A percentile compares a stretch with the other conserved stretches of the same genome.
Evolutionary conservation across 30 jellyfish, hydroid and myxozoan genomes (phyloP).

Genomic region (Rhopilema esculentum): DNA sequence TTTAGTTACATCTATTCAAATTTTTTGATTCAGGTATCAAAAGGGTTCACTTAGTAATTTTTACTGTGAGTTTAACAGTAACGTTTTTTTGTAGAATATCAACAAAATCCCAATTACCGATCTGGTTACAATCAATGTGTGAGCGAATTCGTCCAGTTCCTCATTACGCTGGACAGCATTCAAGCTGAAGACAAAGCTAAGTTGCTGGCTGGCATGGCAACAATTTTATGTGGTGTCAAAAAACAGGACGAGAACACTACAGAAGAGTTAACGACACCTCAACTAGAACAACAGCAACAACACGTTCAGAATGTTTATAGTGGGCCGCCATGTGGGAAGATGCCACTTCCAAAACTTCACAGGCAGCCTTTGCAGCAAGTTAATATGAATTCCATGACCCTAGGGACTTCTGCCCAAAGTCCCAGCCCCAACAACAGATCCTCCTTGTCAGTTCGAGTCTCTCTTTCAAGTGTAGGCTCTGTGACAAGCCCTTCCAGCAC

Average conservation of each 20-base stretch:
- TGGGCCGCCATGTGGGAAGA: constrained; percentile 4
- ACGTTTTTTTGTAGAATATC: constrained; percentile 33
- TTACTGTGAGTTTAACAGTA: too few species aligned
- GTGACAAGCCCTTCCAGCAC: constrained; percentile 37
- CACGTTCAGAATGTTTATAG: background rate
- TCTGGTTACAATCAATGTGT: constrained; percentile 70
- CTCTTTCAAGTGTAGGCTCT: constrained; percentile 51
- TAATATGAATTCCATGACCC: constrained; percentile 21
- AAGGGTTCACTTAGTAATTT: too few species aligned
- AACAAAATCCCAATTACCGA: constrained; percentile 58
- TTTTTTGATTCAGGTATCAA: background rate
- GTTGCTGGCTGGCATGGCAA: constrained; percentile 68
- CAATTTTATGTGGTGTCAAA: constrained; percentile 52
- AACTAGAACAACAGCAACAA: background rate
- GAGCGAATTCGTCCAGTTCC: constrained; percentile 63
- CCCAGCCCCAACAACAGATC: background rate
- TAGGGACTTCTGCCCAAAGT: background rate
- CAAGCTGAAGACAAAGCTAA: constrained; percentile 60
- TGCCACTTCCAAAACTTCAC: constrained; percentile 32
- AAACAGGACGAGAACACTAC: constrained; percentile 12
- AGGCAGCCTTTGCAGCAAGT: constrained; percentile 51
- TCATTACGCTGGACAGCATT: constrained; percentile 47
- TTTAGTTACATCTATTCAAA: too few species aligned
- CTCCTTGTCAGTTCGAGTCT: constrained; percentile 26
- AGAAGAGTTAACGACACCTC: background rate